Conservation (phyloP, 2,888 invertebrate species). For the Tetropium fuscum region DNA sequence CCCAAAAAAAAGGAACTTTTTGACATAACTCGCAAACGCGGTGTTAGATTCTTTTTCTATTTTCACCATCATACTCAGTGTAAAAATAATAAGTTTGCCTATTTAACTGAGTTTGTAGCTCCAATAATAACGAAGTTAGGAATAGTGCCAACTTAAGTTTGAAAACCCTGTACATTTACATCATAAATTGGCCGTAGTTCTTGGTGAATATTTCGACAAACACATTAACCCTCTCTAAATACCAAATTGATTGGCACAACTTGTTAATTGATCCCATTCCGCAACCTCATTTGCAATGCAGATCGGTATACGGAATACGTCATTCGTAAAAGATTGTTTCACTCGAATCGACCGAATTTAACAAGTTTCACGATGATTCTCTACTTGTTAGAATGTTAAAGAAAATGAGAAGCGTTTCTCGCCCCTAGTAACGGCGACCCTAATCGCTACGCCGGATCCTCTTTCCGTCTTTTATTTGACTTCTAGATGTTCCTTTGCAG, state of each 20-base stretch:
- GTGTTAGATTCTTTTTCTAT: too few relatives aligned
- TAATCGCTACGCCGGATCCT: slow-evolving; percentile 16
- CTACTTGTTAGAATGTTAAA: not conserved
- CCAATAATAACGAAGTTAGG: too few relatives aligned
- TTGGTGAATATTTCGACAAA: not conserved
- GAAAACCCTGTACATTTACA: not conserved
- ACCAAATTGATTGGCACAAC: slow-evolving; percentile 1
- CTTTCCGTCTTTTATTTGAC: slow-evolving; percentile 14
- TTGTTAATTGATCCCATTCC: not conserved
- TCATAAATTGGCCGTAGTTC: not conserved
- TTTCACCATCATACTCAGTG: too few relatives aligned
- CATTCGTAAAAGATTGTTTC: slow-evolving; percentile 13
- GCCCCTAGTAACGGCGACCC: not conserved
- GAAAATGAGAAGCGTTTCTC: slow-evolving; percentile 9
- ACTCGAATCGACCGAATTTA: not conserved
- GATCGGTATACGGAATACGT: not conserved
- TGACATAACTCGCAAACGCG: too few relatives aligned
- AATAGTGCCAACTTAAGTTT: too few relatives aligned
- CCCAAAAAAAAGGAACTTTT: too few relatives aligned
- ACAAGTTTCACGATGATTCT: slow-evolving; percentile 2
- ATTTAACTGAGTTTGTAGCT: too few relatives aligned
- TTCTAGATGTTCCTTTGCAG: slow-evolving; percentile 8
- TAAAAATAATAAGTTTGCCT: too few relatives aligned
- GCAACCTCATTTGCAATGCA: slow-evolving; percentile 4
- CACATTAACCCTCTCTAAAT: not conserved